Base-by-base conservation (phyloP, 2,113 vertebrate genomes). In the Salminus brasiliensis region DNA sequence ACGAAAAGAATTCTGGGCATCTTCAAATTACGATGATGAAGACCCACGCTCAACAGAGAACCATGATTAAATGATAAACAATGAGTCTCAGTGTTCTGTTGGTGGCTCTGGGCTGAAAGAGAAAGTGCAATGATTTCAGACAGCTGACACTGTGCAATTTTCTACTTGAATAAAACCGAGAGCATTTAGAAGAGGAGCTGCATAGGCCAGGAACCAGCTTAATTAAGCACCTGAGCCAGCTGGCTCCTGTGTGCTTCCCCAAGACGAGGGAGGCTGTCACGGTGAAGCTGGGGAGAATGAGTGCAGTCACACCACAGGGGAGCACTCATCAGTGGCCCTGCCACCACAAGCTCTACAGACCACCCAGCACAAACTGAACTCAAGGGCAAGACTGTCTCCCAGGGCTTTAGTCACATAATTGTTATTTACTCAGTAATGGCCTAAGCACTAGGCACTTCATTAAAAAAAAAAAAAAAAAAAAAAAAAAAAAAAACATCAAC, bases 141-240 rank as follows among this genome's bases (percentile, higher is more conserved):
- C n/a, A n/a, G 65, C 43, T 68, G 66, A 77, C 69, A 57, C 32
- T 49, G 41, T 66, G 63, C 53, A 67, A 25, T 75, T 79, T 76
- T 83, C 73, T 85, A 81, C 74, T 69, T 76, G 62, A 79, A 72
- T 68, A 71, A 68, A 41, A 39, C 29, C 1, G 62, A n/a, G 66
- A 34, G 55, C 21, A 29, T 66, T 70, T 49, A 59, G 32, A 72
- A 53, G 69, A 72, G 25, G 36, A 72, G 72, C 67, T 69, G 67
- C 68, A 81, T 41, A 68, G 69, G 53, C 41, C 72, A 78, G 5
- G 29, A 83, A 41, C 49, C 9, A 16, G 30, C 49, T 84, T 80
- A 82, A 84, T 78, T 78, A 83, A 84, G 45, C 41, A 75, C 62
- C 65, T 75, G 74, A 67, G 78, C 39, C 4, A 62, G 34, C 69